Conservation (phyloP, 2,113 vertebrate genomes). For the Peucedramus taeniatus region DNA sequence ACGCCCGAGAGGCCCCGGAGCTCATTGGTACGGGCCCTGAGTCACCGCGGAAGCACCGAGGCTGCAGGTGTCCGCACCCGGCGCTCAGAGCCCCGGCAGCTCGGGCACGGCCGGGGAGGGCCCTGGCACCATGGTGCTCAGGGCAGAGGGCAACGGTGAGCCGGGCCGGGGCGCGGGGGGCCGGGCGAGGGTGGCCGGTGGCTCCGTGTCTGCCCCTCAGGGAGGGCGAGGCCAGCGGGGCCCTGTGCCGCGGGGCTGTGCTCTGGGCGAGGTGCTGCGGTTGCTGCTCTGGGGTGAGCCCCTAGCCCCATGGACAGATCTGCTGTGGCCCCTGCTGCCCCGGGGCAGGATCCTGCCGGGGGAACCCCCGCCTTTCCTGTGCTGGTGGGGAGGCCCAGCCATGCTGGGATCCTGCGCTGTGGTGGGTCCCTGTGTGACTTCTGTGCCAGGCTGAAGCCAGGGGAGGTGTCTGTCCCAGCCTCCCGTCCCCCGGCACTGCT, state of each 20-base stretch:
- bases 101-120: accelerated
- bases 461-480: neutral
- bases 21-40: constrained; percentile 27
- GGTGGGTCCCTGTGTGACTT: accelerated
- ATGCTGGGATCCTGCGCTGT: accelerated
- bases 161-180: neutral
- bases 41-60: neutral
- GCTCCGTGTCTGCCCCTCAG: accelerated
- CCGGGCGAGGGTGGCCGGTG: too few species aligned
- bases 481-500: neutral
- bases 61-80: neutral
- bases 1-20: neutral
- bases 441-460: neutral
- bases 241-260: accelerated
- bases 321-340: neutral
- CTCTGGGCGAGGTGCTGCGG: accelerated
- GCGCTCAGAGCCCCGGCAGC: neutral
- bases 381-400: too few species aligned
- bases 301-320: accelerated
- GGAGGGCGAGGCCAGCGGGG: neutral
- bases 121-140: constrained; percentile 2
- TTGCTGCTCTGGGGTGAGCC: neutral
- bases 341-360: neutral
- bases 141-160: neutral
- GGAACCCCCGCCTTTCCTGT: accelerated